A percentile compares a stretch with the other conserved stretches of the same genome.
phyloP scores from a whole-genome alignment of 2,797 vertebrate genomes.

The Poeciliopsis infans region DNA sequence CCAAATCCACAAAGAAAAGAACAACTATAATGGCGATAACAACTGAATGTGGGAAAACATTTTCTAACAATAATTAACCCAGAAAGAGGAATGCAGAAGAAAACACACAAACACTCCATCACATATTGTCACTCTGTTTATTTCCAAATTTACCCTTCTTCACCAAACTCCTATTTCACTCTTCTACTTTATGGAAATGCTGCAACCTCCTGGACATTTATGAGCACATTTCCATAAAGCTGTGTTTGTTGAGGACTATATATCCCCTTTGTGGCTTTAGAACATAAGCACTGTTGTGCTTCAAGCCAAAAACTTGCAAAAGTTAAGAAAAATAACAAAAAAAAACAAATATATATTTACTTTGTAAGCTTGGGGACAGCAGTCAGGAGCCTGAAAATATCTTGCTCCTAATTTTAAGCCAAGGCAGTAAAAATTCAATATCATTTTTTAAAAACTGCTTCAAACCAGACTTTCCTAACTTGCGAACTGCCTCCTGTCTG shows the following conservation, averaged over 20 bases:
- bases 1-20: neutral
- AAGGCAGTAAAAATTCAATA: constrained; percentile 8
- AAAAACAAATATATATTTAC: neutral
- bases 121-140: neutral
- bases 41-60: too few species aligned
- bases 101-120: neutral
- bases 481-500: constrained; percentile 19
- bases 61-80: too few species aligned
- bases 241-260: neutral
- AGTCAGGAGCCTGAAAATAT: neutral
- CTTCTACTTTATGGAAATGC: neutral
- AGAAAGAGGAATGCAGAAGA: too few species aligned
- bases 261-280: neutral
- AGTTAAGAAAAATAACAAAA: neutral
- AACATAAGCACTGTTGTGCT: neutral
- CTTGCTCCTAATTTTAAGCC: constrained; percentile 6
- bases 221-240: neutral
- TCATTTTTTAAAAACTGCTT: constrained; percentile 7
- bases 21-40: neutral
- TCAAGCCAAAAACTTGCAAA: neutral
- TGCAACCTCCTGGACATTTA: neutral
- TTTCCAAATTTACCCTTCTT: neutral
- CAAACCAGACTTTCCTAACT: constrained; percentile 34
- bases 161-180: neutral
- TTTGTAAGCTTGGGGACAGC: neutral